A percentile compares a stretch with the other conserved stretches of the same genome.
Evolutionary conservation across 2,888 invertebrate species (phyloP).

Genomic region (Epicampocera succincta): DNA sequence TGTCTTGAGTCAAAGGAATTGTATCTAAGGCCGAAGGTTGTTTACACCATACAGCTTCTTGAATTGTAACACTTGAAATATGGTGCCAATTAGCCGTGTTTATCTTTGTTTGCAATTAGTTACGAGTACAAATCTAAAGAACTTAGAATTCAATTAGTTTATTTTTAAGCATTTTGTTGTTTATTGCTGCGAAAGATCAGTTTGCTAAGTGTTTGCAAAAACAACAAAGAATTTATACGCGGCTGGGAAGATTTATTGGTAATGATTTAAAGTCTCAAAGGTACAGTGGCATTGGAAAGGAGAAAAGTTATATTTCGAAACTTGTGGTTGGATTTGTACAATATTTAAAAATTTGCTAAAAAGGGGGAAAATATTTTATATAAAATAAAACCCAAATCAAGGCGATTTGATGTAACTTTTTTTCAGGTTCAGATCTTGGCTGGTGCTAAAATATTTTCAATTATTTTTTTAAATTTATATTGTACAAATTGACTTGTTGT

Average conservation of each 20-base stretch:
- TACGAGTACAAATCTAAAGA: neutral
- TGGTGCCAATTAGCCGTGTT: slow-evolving; percentile 20
- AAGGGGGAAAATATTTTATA: too few relatives aligned
- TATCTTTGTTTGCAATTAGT: slow-evolving; percentile 16
- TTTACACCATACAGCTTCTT: neutral
- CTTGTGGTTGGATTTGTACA: too few relatives aligned
- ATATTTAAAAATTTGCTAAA: too few relatives aligned
- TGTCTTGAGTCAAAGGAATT: slow-evolving; percentile 15
- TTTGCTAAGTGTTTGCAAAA: slow-evolving; percentile 18
- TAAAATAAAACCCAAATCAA: too few relatives aligned
- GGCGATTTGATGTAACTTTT: too few relatives aligned
- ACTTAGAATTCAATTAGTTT: slow-evolving; percentile 60
- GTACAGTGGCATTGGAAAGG: slow-evolving; percentile 12
- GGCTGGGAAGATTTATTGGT: neutral
- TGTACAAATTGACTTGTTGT: too few relatives aligned
- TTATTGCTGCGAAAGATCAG: slow-evolving; percentile 24
- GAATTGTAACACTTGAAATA: neutral
- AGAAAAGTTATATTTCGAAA: neutral
- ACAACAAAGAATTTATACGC: neutral
- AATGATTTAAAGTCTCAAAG: neutral
- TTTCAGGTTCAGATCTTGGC: too few relatives aligned
- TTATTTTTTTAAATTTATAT: too few relatives aligned
- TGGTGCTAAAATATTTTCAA: too few relatives aligned
- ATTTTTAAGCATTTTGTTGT: slow-evolving; percentile 27
- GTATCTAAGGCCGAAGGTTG: slow-evolving; percentile 16